Evolutionary conservation across 2,113 vertebrate genomes (phyloP).

Genomic region (Porphyrio hochstetteri): DNA sequence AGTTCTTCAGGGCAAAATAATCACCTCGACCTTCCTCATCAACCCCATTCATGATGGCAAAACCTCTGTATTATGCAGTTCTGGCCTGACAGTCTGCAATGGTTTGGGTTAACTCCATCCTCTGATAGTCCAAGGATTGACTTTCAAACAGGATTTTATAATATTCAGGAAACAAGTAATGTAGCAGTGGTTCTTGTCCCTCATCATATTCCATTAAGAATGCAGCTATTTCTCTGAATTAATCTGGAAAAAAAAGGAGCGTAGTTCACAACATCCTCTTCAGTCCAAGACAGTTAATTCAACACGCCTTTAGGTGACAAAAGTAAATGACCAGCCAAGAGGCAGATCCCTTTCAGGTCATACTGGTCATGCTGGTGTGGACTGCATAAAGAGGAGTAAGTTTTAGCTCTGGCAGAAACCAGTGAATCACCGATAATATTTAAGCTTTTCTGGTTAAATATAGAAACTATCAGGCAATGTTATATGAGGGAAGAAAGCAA

Average conservation of each 20-base stretch:
- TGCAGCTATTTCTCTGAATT: not conserved
- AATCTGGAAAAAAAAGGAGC: not conserved
- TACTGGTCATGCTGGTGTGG: not conserved
- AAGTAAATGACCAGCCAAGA: not conserved
- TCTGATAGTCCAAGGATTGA: not conserved
- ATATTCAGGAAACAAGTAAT: not conserved
- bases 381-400: not conserved
- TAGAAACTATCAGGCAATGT: not conserved
- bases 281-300: not conserved
- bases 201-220: not conserved
- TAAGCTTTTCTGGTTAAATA: conserved; percentile 44
- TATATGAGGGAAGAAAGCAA: conserved; percentile 22
- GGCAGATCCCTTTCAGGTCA: not conserved
- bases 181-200: not conserved
- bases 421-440: not conserved
- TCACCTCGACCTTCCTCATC: not conserved
- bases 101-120: not conserved
- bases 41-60: not conserved
- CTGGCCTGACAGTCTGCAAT: not conserved
- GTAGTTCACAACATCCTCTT: not conserved
- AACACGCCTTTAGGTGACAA: not conserved
- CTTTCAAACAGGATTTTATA: not conserved
- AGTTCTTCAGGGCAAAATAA: not conserved
- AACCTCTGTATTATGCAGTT: not conserved
- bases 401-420: not conserved